These are phyloP conservation scores for Desmophyllum pertusum DNA, from an alignment of 92 coral and sea anemone genomes.

Conservation along the genomic window DNA sequence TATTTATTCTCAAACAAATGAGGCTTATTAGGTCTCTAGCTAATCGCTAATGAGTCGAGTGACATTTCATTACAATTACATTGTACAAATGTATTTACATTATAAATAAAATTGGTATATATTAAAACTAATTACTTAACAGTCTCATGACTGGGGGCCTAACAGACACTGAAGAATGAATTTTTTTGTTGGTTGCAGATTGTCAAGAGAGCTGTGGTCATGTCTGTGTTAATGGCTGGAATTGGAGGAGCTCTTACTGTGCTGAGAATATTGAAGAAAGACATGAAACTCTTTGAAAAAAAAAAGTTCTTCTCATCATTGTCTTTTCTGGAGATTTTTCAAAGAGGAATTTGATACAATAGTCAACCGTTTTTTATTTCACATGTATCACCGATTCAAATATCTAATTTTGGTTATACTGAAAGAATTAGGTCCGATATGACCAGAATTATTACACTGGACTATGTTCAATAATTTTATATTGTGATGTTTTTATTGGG, in stretches of 20 bases:
- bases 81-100: too few species aligned
- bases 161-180: background rate
- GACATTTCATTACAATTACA: too few species aligned
- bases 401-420: background rate
- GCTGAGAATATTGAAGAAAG: conserved; percentile 20
- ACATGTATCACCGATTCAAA: background rate
- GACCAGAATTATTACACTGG: too few species aligned
- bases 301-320: background rate
- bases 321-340: background rate
- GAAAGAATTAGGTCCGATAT: background rate
- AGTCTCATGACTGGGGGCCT: background rate
- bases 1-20: too few species aligned
- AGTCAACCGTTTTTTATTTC: background rate
- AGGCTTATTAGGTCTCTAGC: too few species aligned
- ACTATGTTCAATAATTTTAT: too few species aligned
- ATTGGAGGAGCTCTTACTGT: conserved; percentile 21
- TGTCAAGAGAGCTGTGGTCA: conserved; percentile 21
- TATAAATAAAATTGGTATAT: too few species aligned
- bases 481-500: too few species aligned
- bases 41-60: too few species aligned
- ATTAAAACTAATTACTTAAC: too few species aligned
- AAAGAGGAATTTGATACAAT: background rate
- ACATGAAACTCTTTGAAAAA: conserved; percentile 17
- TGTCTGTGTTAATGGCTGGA: conserved; percentile 22
- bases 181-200: conserved; percentile 13